Conservation (phyloP, 2,113 vertebrate species). For the Rafetus swinhoei region DNA sequence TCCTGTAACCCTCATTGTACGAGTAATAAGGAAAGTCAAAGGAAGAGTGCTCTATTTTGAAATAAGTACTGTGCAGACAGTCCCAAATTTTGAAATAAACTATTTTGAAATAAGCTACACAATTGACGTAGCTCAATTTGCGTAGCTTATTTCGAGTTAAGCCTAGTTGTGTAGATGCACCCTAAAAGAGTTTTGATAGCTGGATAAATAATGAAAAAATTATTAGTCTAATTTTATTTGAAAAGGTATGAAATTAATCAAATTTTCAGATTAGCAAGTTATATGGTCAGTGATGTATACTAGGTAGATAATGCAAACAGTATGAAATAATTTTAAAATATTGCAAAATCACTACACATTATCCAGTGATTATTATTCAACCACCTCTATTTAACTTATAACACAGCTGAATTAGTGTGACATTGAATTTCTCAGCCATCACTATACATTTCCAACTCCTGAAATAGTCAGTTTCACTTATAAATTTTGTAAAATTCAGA, state of each 20-base stretch:
- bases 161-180: no score
- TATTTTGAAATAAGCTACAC: no score
- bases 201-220: not conserved
- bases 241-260: not conserved
- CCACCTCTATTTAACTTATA: not conserved
- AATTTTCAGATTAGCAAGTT: not conserved
- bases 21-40: no score
- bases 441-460: not conserved
- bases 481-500: slow-evolving; percentile 11
- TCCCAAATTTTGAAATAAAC: no score
- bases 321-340: not conserved
- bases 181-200: not conserved
- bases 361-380: not conserved
- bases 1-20: no score
- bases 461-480: slow-evolving; percentile 13
- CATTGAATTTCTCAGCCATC: not conserved
- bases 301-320: not conserved
- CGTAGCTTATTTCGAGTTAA: no score
- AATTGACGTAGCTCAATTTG: no score
- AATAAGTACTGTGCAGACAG: no score
- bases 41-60: no score
- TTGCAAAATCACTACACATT: not conserved
- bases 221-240: not conserved
- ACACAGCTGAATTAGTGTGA: not conserved
- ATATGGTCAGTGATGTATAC: not conserved